A percentile compares a stretch with the other conserved stretches of the same genome.
Evolutionary conservation across 2,797 vertebrate genomes (phyloP).

Genomic region (Takifugu rubripes): DNA sequence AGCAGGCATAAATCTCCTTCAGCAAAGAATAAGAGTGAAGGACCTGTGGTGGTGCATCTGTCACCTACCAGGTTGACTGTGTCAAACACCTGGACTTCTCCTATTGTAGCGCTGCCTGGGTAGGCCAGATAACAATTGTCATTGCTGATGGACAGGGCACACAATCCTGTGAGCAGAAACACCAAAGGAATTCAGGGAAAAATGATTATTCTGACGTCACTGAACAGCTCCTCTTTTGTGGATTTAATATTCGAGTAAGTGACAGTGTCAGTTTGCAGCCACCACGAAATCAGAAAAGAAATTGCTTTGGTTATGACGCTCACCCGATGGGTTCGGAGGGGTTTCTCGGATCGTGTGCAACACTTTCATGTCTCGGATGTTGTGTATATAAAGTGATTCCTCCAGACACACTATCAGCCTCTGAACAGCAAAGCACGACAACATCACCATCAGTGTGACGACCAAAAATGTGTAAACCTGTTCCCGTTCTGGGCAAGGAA

Average conservation of each 20-base stretch:
- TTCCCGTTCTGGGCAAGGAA: too few species aligned
- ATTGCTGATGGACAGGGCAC: conserved; percentile 94
- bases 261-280: not conserved
- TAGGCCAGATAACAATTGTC: conserved; percentile 98
- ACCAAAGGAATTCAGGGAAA: not conserved
- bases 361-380: conserved; percentile 99
- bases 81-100: conserved; percentile 98
- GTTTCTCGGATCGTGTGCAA: conserved; percentile 98
- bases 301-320: conserved; percentile 5
- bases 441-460: not conserved
- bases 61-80: conserved; percentile 93
- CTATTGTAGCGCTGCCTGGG: conserved; percentile 95
- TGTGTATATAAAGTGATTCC: conserved; percentile 99
- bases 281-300: not conserved
- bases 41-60: not conserved
- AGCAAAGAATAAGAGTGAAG: not conserved
- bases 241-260: not conserved
- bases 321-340: conserved; percentile 95
- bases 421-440: conserved; percentile 60
- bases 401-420: conserved; percentile 98
- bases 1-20: too few species aligned
- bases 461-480: too few species aligned
- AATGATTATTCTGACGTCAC: conserved; percentile 1
- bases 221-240: not conserved
- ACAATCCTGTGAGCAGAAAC: conserved; percentile 78